phyloP scores from a whole-genome alignment of 2,113 vertebrate species.

The Corythoichthys intestinalis region DNA sequence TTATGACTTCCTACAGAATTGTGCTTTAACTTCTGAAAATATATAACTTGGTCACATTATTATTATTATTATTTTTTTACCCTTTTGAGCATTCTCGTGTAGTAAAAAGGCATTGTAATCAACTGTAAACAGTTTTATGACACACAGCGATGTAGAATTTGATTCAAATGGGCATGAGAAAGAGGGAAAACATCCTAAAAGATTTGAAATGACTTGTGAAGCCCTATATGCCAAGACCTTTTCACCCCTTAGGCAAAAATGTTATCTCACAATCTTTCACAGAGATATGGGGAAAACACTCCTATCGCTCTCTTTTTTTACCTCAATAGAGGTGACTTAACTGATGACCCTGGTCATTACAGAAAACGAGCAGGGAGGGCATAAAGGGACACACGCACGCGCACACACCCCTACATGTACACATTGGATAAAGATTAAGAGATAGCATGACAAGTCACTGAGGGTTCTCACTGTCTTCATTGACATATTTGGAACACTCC shows the following conservation, averaged over 20 bases:
- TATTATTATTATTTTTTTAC: no score
- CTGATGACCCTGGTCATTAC: slow-evolving; percentile 54
- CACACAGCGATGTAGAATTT: background rate
- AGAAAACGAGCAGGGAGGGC: slow-evolving; percentile 20
- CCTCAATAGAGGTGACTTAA: slow-evolving; percentile 57
- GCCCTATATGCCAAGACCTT: slow-evolving; percentile 33
- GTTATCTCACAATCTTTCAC: slow-evolving; percentile 48
- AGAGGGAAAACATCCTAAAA: background rate
- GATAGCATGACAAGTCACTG: slow-evolving; percentile 41
- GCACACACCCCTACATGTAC: slow-evolving; percentile 13
- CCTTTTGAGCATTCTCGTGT: background rate
- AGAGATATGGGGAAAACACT: slow-evolving; percentile 48
- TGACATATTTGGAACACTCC: slow-evolving; percentile 36
- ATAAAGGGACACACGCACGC: slow-evolving; percentile 24
- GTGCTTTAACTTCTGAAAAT: no score
- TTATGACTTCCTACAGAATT: no score
- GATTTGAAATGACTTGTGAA: slow-evolving; percentile 14
- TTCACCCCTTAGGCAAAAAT: slow-evolving; percentile 46
- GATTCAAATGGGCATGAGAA: background rate
- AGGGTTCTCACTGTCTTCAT: slow-evolving; percentile 36
- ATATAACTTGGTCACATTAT: no score
- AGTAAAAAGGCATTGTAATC: background rate
- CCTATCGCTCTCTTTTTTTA: slow-evolving; percentile 42
- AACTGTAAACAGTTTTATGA: background rate
- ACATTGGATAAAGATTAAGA: slow-evolving; percentile 34